phyloP scores from a whole-genome alignment of 2,888 invertebrate species.

The Eremobia ochroleuca region DNA sequence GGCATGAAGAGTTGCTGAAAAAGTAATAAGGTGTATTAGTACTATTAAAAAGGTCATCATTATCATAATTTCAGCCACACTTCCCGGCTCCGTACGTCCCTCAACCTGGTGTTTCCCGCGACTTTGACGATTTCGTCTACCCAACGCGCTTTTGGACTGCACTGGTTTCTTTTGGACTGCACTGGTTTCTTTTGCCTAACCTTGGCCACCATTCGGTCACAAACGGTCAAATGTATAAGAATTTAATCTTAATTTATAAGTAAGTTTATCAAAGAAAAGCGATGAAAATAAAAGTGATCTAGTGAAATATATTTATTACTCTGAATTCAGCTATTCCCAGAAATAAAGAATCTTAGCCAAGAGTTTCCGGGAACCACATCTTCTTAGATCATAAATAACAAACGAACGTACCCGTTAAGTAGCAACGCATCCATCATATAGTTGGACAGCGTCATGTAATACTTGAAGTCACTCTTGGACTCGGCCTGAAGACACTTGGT shows the following conservation, averaged over 20 bases:
- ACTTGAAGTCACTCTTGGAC: slow-evolving; percentile 90
- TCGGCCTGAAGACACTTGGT: slow-evolving; percentile 87
- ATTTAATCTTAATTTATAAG: not conserved
- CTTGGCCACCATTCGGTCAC: not conserved
- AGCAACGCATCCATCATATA: slow-evolving; percentile 92
- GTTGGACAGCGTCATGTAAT: slow-evolving; percentile 90
- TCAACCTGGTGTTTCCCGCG: not conserved
- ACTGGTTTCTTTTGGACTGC: not conserved
- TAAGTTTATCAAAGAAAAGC: not conserved
- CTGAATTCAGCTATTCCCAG: too few relatives aligned
- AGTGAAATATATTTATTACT: too few relatives aligned
- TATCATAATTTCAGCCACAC: not conserved
- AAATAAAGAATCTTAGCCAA: not conserved
- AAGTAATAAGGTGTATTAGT: not conserved
- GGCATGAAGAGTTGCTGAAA: slow-evolving; percentile 83
- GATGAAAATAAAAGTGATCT: too few relatives aligned
- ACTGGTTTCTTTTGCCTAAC: too few relatives aligned
- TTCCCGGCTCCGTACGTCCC: not conserved
- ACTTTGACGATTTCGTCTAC: not conserved
- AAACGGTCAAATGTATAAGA: not conserved
- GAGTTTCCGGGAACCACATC: not conserved
- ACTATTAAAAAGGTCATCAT: not conserved
- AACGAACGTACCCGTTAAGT: slow-evolving; percentile 92
- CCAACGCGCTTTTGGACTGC: not conserved
- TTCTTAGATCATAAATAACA: not conserved